Evolutionary conservation across 92 coral and sea anemone genomes (phyloP), one percentile per base, ranked within the genome.

Genomic region (Porites cylindrica): DNA sequence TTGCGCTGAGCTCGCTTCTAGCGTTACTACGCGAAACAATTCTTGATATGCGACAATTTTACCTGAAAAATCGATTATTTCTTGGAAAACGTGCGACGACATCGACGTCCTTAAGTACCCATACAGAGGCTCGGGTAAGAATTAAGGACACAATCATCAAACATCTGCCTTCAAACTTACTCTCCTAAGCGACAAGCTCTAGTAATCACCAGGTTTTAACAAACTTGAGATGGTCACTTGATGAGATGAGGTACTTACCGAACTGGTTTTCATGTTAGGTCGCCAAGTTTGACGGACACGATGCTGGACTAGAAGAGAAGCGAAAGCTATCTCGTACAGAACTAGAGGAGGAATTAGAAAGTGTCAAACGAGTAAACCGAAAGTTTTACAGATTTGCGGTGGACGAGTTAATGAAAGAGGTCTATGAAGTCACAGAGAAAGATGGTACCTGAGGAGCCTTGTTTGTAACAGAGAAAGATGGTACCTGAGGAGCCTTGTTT

Each of bases 361-460:
- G 86, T 19, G 86, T 91, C 13, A 90, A 91, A 84, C 90, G 90
- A 70, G 76, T 93, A 18, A 92, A 93, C 87, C 94, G 86, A 83
- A 86, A 90, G 32, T 92, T 95, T 78, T 95, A 95, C 82, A 84
- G 87, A 80, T 95, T 93, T 68, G 98, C 98, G 56, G 98, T 95
- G 20, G 94, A 88, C 3, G 89, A 90, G 83, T 75, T 95, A 8
- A 79, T 95, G 66, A 66, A 66, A 61, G 91, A 95, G 76, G 96
- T 93, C 16, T 82, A 90, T 43, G 29, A 65, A 60, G 74, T 24
- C 4, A 11, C 51, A 10, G 84, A 51, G 4, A 66, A 65, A n/a
- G 19, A 38, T 52, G 75, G 51, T 29, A 75, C 82, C 16, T 84
- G 53, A 76, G 10, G 1, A 3, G 38, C 38, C 17, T 1, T 32